Percentiles rank a stretch among this genome's conserved stretches.
Conservation (phyloP, 2,797 vertebrate genomes). For the Myotis pilosus region DNA sequence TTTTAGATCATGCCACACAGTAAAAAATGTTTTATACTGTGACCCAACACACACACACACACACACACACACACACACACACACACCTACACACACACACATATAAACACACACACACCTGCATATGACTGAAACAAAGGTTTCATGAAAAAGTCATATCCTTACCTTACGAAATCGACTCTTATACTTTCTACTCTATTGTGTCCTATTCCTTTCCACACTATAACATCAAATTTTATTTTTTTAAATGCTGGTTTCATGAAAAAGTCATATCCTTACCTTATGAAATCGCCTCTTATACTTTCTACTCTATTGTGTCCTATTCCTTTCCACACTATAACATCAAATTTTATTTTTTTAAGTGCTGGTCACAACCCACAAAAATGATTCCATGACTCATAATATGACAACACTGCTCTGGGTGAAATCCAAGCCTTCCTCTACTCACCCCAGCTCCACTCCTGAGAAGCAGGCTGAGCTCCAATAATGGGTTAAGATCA, state of each 20-base stretch:
- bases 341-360: background rate
- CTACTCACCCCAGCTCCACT: background rate
- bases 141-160: background rate
- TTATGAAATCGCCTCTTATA: background rate
- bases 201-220: background rate
- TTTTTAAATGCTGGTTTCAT: background rate
- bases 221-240: background rate
- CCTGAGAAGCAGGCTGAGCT: background rate
- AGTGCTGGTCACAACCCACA: background rate
- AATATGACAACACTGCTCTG: background rate
- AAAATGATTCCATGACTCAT: slow-evolving; percentile 16
- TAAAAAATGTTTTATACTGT: background rate
- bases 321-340: background rate
- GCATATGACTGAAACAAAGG: background rate
- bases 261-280: background rate
- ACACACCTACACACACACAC: background rate
- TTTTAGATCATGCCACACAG: background rate
- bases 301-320: background rate
- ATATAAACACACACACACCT: background rate
- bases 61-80: background rate
- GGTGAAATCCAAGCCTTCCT: background rate
- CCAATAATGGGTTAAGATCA: background rate
- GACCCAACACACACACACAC: background rate
- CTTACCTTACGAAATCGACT: background rate
- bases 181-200: background rate